phyloP scores from a whole-genome alignment of 2,888 invertebrate species.

The Scaptomyza flava region DNA sequence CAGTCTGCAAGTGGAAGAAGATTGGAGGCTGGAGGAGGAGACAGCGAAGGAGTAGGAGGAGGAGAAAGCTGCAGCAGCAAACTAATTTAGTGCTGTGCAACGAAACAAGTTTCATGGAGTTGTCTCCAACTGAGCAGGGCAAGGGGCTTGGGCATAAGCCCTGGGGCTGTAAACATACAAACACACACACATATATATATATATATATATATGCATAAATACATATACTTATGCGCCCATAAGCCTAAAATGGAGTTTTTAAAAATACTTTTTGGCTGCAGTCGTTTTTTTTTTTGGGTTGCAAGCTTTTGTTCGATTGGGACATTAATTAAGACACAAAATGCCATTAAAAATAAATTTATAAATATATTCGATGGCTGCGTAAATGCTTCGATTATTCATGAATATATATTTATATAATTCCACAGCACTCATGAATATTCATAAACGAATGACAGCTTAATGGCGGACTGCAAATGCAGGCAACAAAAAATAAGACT shows the following conservation, averaged over 20 bases:
- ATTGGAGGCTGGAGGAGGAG: background rate
- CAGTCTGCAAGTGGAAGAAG: constrained; percentile 18
- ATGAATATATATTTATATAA: constrained; percentile 39
- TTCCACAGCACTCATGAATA: constrained; percentile 49
- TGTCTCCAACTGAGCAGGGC: constrained; percentile 19
- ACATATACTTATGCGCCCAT: constrained; percentile 23
- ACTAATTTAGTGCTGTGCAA: constrained; percentile 75
- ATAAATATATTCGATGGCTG: constrained; percentile 28
- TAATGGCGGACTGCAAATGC: constrained; percentile 31
- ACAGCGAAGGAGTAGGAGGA: constrained; percentile 1
- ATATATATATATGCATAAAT: constrained; percentile 41
- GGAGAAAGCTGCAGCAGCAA: constrained; percentile 41
- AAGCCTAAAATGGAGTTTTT: constrained; percentile 67
- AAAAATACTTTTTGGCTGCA: constrained; percentile 10
- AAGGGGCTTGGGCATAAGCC: background rate
- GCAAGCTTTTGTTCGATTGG: constrained; percentile 53
- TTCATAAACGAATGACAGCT: constrained; percentile 63
- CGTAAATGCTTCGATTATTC: constrained; percentile 29
- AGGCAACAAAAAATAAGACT: background rate
- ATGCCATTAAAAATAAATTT: constrained; percentile 51
- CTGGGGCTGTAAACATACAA: constrained; percentile 7
- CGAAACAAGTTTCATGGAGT: constrained; percentile 70
- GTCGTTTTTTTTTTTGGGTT: constrained; percentile 14
- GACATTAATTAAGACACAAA: constrained; percentile 79
- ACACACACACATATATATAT: constrained; percentile 24